Percentiles rank a stretch among this genome's conserved stretches.
Conservation (phyloP, 2,797 vertebrate species). For the Erethizon dorsatum region DNA sequence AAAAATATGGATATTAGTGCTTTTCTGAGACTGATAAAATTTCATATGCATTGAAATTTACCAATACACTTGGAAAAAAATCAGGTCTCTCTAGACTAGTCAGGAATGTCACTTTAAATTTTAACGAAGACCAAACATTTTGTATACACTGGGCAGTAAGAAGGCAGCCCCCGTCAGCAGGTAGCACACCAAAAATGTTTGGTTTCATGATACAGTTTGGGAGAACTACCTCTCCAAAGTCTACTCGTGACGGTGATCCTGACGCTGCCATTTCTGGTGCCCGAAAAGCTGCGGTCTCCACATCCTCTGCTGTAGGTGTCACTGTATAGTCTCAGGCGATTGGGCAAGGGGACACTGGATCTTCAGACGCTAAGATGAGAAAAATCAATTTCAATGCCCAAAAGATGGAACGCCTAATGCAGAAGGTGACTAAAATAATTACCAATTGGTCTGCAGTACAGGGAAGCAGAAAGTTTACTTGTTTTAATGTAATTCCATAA, state of each 20-base stretch:
- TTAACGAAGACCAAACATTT: slow-evolving; percentile 82
- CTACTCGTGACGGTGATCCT: slow-evolving; percentile 87
- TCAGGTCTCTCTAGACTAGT: slow-evolving; percentile 58
- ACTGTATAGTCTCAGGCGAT: slow-evolving; percentile 86
- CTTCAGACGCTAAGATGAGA: slow-evolving; percentile 89
- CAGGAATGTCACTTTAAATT: slow-evolving; percentile 50
- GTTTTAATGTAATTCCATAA: slow-evolving; percentile 51
- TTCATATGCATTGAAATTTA: slow-evolving; percentile 50
- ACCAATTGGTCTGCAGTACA: slow-evolving; percentile 67
- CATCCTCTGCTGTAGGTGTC: slow-evolving; percentile 86
- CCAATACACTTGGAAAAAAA: slow-evolving; percentile 20
- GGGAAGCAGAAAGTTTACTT: slow-evolving; percentile 59
- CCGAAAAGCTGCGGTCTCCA: slow-evolving; percentile 86
- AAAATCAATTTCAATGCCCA: slow-evolving; percentile 89
- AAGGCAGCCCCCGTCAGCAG: slow-evolving; percentile 84
- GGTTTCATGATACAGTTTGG: slow-evolving; percentile 80
- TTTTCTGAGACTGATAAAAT: slow-evolving; percentile 51
- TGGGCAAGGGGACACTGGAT: slow-evolving; percentile 87
- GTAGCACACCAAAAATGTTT: slow-evolving; percentile 78
- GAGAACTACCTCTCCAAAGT: slow-evolving; percentile 89
- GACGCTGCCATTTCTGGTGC: slow-evolving; percentile 87
- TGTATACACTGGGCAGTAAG: slow-evolving; percentile 60
- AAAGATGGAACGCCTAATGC: slow-evolving; percentile 87
- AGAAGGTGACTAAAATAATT: slow-evolving; percentile 84
- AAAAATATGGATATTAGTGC: slow-evolving; percentile 33